Percentiles rank a stretch among this genome's conserved stretches.
These are phyloP conservation scores for Muschampia plurimacula DNA, from an alignment of 2,888 invertebrate genomes.

Conservation along the genomic window DNA sequence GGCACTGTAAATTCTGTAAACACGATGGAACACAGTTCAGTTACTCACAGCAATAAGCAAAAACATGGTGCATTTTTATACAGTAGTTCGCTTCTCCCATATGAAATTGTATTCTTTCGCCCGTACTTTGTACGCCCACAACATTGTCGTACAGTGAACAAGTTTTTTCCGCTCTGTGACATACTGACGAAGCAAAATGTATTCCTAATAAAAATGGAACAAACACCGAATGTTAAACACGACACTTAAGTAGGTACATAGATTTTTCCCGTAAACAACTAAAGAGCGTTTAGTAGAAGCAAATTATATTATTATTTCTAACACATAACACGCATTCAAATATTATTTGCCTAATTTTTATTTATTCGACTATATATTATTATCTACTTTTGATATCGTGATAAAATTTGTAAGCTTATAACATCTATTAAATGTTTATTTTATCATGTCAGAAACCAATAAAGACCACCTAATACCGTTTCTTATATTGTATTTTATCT, in stretches of 20 bases:
- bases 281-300: neutral
- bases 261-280: neutral
- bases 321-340: neutral
- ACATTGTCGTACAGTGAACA: slow-evolving; percentile 28
- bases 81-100: slow-evolving; percentile 27
- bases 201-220: slow-evolving; percentile 29
- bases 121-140: slow-evolving; percentile 26
- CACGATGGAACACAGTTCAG: neutral
- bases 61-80: slow-evolving; percentile 36
- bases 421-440: slow-evolving; percentile 16
- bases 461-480: neutral
- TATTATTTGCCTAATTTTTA: no score
- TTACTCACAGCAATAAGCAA: slow-evolving; percentile 17
- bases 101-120: slow-evolving; percentile 37
- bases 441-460: neutral
- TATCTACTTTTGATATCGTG: neutral
- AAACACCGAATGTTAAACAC: neutral
- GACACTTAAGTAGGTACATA: neutral
- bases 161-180: slow-evolving; percentile 33
- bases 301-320: neutral
- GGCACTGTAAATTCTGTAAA: neutral
- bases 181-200: slow-evolving; percentile 34
- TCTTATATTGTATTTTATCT: no score
- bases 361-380: neutral
- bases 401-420: neutral